These are phyloP conservation scores for Synanceia verrucosa DNA, from an alignment of 2,797 vertebrate genomes.

Conservation along the genomic window DNA sequence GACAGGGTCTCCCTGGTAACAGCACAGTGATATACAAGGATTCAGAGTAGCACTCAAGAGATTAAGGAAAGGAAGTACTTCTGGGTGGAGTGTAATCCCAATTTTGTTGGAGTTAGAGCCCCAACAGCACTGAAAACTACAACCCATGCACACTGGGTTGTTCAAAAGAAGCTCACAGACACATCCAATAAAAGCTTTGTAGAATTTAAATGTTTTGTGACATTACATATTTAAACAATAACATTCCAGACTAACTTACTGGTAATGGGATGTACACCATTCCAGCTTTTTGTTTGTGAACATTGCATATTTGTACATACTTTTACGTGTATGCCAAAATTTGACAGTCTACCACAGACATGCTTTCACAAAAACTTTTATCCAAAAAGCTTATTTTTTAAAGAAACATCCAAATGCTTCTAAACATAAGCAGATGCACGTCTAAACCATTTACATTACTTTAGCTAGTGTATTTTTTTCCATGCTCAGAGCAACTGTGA, in stretches of 20 bases:
- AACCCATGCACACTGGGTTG: slow-evolving; percentile 9
- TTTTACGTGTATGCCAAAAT: neutral
- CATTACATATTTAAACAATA: neutral
- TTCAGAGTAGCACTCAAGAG: slow-evolving; percentile 66
- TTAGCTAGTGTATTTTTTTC: slow-evolving; percentile 49
- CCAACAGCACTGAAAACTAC: slow-evolving; percentile 16
- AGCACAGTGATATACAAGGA: slow-evolving; percentile 49
- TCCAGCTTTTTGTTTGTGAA: neutral
- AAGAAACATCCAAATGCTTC: slow-evolving; percentile 28
- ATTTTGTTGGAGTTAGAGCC: slow-evolving; percentile 72
- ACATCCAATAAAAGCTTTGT: neutral
- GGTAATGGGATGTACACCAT: neutral
- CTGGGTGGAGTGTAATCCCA: slow-evolving; percentile 55
- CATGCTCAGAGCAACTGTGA: slow-evolving; percentile 37
- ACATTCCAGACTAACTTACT: neutral
- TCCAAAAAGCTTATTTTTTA: slow-evolving; percentile 4
- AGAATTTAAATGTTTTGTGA: neutral
- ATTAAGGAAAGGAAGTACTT: slow-evolving; percentile 79
- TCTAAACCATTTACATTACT: slow-evolving; percentile 58
- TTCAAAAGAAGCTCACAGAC: neutral
- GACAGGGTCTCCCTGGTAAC: slow-evolving; percentile 78
- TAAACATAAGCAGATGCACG: slow-evolving; percentile 53
- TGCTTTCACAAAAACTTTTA: slow-evolving; percentile 11
- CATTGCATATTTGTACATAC: neutral
- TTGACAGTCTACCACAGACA: neutral